phyloP scores from a whole-genome alignment of 1,140 invertebrate species.

The Ceratina australensis region DNA sequence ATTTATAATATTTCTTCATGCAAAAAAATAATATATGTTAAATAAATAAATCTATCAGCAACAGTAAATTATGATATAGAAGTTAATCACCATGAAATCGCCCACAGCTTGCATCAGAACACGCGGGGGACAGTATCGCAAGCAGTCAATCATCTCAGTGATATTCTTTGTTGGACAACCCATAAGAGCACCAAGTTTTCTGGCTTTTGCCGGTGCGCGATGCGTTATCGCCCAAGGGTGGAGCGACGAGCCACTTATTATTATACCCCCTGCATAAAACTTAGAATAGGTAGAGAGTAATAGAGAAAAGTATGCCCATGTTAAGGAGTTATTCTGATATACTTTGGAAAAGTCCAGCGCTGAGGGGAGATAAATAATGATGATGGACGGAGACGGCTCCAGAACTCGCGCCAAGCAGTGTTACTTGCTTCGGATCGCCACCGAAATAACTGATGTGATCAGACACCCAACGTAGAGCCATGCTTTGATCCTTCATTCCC shows the following conservation, averaged over 20 bases:
- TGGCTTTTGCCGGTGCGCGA: slow-evolving; percentile 84
- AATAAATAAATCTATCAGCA: too few species aligned
- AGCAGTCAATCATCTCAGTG: slow-evolving; percentile 85
- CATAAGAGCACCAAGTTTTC: slow-evolving; percentile 82
- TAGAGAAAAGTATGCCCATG: too few species aligned
- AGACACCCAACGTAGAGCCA: slow-evolving; percentile 82
- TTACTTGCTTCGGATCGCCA: slow-evolving; percentile 79
- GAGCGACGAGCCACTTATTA: slow-evolving; percentile 88
- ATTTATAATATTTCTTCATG: too few species aligned
- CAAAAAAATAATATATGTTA: too few species aligned
- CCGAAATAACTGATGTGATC: slow-evolving; percentile 80
- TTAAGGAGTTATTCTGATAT: neutral
- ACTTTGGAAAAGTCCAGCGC: slow-evolving; percentile 75
- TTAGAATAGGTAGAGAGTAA: neutral
- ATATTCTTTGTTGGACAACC: slow-evolving; percentile 83
- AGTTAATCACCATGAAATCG: slow-evolving; percentile 75
- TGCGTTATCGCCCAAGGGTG: slow-evolving; percentile 86
- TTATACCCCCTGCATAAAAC: slow-evolving; percentile 81
- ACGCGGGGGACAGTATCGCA: slow-evolving; percentile 82
- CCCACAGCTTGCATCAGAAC: slow-evolving; percentile 76
- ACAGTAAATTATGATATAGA: too few species aligned
- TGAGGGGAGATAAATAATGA: slow-evolving; percentile 81
- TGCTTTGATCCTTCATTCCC: slow-evolving; percentile 83
- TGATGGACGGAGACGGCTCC: slow-evolving; percentile 81
- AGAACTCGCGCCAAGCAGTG: slow-evolving; percentile 79